Evolutionary conservation across 2,113 vertebrate species (phyloP).

Genomic region (Ophiodon elongatus): DNA sequence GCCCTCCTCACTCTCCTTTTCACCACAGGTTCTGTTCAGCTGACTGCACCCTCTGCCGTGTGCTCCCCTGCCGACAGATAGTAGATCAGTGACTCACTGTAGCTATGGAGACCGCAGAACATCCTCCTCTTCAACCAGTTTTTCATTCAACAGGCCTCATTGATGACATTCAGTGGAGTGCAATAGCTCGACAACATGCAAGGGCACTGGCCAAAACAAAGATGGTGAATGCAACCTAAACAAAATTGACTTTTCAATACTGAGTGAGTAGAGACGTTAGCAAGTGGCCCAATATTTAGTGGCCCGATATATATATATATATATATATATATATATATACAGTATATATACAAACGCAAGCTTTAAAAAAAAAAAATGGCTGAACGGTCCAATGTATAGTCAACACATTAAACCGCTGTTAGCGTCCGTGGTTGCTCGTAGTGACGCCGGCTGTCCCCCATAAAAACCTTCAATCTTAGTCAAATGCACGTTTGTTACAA

Average conservation of each 20-base stretch:
- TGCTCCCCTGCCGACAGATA: not conserved
- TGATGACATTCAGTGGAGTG: not conserved
- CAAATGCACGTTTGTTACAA: no score
- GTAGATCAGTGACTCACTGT: not conserved
- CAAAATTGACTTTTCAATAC: not conserved
- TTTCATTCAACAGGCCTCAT: not conserved
- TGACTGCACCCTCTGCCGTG: not conserved
- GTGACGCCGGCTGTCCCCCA: no score
- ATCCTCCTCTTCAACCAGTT: not conserved
- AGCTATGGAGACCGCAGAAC: constrained; percentile 2
- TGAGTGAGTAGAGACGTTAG: not conserved
- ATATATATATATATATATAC: no score
- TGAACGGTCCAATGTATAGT: no score
- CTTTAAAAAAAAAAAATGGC: no score
- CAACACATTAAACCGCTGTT: no score
- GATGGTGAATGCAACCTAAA: not conserved
- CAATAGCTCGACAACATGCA: not conserved
- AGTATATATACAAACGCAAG: no score
- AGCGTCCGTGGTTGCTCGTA: no score
- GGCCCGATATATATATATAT: no score
- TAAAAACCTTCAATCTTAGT: no score
- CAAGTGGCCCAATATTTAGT: no score
- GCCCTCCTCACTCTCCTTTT: not conserved
- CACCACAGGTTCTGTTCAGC: not conserved
- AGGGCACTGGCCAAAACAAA: not conserved